phyloP scores from a whole-genome alignment of 2,888 invertebrate genomes.

The Tuta absoluta region DNA sequence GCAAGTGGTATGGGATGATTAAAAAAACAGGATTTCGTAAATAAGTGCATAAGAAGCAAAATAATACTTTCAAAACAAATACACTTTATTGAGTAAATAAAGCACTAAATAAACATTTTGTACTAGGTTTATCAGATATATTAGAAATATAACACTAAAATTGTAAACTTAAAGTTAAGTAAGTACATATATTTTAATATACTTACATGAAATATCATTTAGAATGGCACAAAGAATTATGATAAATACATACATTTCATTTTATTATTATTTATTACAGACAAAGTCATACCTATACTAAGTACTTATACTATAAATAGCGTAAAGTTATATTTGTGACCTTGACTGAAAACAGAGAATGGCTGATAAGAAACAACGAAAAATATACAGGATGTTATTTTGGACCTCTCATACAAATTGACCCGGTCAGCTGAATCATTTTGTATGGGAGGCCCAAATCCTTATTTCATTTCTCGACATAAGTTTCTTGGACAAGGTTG shows the following conservation, averaged over 20 bases:
- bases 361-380: too few species aligned
- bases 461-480: too few species aligned
- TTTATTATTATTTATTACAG: too few species aligned
- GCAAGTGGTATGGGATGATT: too few species aligned
- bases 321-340: too few species aligned
- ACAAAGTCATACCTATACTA: conserved; percentile 23
- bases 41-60: neutral
- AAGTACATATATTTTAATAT: neutral
- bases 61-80: conserved; percentile 13
- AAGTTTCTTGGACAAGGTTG: too few species aligned
- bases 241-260: conserved; percentile 4
- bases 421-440: too few species aligned
- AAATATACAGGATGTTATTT: too few species aligned
- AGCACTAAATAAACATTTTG: conserved; percentile 27
- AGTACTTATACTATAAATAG: too few species aligned
- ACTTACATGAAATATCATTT: conserved; percentile 4
- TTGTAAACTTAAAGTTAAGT: neutral
- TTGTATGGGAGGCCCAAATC: too few species aligned
- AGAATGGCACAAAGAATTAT: conserved; percentile 23
- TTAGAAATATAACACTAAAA: conserved; percentile 26
- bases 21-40: neutral
- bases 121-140: conserved; percentile 26
- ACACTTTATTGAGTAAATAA: conserved; percentile 19
- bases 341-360: too few species aligned
- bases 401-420: too few species aligned